Base-by-base conservation (phyloP, 2,888 invertebrate species). In the Cryptocephalus moraei region DNA sequence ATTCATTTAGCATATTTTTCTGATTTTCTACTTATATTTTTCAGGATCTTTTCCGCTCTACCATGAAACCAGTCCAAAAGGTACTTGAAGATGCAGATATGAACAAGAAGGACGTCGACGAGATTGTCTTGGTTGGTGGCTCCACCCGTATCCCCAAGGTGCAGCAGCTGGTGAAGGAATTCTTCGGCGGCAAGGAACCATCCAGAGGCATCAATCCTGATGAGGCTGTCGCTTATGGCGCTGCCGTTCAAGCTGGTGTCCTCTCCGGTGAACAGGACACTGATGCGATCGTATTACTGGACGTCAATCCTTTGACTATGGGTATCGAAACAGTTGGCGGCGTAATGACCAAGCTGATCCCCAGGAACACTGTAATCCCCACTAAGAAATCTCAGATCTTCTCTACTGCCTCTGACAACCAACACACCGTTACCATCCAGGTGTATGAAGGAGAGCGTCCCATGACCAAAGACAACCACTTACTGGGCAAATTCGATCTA, bases 251-350 rank as follows among this genome's bases (percentile, higher is more conserved):
- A 74, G 97, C 94, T 66, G 97, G 96, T 61, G 96, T 99, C 1
- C 81, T 99, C 49, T 91, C 92, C 51, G 94, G 97, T 45, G 96
- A 96, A 76, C 93, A 96, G 73, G 93, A 93, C 67, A 94, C 94
- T 1, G 93, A 93, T 60, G 95, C 95, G 46, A 87, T 97, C 58
- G 93, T 97, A 1, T 79, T 99, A 50, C 80, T 99, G 54, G 40
- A 99, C 70, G 99, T 99, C 46, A 97, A 96, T 72, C 99, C 99
- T 58, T 79, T 99, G 56, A 97, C 99, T 14, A 83, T 99, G 84
- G 99, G 99, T 73, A 99, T 99, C 66, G 99, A 99, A 74, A 99
- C 99, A 39, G 96, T 97, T 43, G 97, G 99, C 54, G 99, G 99
- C 58, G 97, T 99, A 33, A 99, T 99, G 97, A 99, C 97, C 59